phyloP scores from a whole-genome alignment of 2,888 invertebrate genomes.

The Dicranocentrus wangi region DNA sequence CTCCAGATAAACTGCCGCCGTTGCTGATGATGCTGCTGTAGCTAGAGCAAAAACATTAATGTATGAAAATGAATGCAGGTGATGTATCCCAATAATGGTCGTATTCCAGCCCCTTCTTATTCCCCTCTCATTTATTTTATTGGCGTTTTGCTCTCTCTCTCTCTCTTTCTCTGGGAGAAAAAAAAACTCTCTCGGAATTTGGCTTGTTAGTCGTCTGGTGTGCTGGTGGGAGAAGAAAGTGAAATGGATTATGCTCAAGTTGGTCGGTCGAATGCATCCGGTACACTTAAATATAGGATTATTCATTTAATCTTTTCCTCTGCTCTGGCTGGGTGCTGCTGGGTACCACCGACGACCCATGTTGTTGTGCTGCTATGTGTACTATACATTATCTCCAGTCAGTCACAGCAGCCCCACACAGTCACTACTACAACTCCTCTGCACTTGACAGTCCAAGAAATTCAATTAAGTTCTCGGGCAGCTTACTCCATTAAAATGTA shows the following conservation, averaged over 20 bases:
- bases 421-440: neutral
- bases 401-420: neutral
- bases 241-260: no score
- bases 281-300: neutral
- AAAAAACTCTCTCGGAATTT: neutral
- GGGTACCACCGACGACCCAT: neutral
- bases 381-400: no score
- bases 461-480: neutral
- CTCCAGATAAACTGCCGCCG: neutral
- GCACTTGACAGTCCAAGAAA: neutral
- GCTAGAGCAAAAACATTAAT: no score
- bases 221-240: neutral
- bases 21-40: neutral
- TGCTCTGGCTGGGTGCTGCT: neutral
- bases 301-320: neutral
- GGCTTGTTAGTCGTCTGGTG: no score
- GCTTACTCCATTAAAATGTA: no score
- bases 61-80: constrained; percentile 15
- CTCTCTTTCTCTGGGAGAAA: neutral
- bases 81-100: neutral
- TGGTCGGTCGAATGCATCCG: neutral
- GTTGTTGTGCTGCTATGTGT: no score
- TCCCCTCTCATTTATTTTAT: constrained; percentile 1
- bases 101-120: neutral
- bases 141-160: neutral